Base-by-base conservation (phyloP, 2,888 invertebrate genomes). In the Coleophora deauratella region DNA sequence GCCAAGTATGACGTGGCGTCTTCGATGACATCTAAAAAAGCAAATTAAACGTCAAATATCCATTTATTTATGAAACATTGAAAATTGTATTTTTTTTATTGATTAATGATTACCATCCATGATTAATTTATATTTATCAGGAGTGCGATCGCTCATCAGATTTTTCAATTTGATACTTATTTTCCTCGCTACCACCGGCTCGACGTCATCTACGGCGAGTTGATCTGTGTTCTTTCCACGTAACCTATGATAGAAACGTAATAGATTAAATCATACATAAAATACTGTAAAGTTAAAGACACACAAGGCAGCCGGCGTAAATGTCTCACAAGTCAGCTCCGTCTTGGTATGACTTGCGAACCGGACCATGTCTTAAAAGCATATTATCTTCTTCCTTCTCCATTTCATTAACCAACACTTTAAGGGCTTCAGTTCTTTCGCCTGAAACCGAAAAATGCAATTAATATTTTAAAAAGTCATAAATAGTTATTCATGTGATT, bases 131-230 rank as follows among this genome's bases (percentile, higher is more conserved):
- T 57, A 62, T 42, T 66, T 61, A 7, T 60, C 51, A 9, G 72
- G 67, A 27, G 27, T 21, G 3, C 13, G 7, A 11, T 30, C 52
- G 1, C 47, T 42, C 69, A 80, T 71, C 34, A 80, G 49, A 41
- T 62, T 66, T 14, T 53, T 45, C 1, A 82, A 59, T 57, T 79
- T 82, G 27, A 80, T 67, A 55, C 80, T 72, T 49, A 84, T 67
- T 51, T 84, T 84, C 32, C 80, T 65, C 0, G 67, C 51, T 1
- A 72, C 79, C 1, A 82, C 75, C 0, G 80, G 78, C 40, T 84
- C 81, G 1, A 65, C 67, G 13, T 50, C 56, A 3, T 54, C 33
- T 1, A 71, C 73, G 1, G 41, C 30, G 2, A 82, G 53, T 47
- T 80, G 66, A 44, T 73, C 78, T 1, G 72, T 55, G 41, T 63